A percentile compares a stretch with the other conserved stretches of the same genome.
Conservation (phyloP, 2,888 invertebrate species). For the Anticlea derivata region DNA sequence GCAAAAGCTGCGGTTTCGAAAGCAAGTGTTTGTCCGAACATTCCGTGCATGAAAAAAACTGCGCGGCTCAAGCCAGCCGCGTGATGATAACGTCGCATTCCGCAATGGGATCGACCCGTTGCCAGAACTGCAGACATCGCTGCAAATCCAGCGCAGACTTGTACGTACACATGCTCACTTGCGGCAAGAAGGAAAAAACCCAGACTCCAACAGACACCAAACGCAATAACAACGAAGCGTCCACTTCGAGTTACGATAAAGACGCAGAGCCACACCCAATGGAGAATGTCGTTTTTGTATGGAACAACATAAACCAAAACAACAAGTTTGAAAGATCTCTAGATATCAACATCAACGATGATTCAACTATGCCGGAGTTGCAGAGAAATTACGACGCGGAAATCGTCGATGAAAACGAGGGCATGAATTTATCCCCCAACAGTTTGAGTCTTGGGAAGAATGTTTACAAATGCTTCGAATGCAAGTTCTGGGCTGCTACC, state of each 20-base stretch:
- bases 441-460: conserved; percentile 84
- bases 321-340: conserved; percentile 71
- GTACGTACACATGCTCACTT: conserved; percentile 89
- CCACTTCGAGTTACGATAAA: conserved; percentile 57
- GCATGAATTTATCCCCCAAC: conserved; percentile 84
- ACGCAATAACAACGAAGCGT: conserved; percentile 59
- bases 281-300: conserved; percentile 92
- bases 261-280: conserved; percentile 87
- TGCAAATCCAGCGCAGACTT: conserved; percentile 94
- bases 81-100: conserved; percentile 63
- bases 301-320: conserved; percentile 87
- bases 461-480: conserved; percentile 96
- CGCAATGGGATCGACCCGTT: conserved; percentile 88
- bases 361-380: conserved; percentile 68
- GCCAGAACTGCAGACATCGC: conserved; percentile 93
- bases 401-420: conserved; percentile 76
- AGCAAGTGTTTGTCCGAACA: conserved; percentile 92
- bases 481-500: conserved; percentile 96
- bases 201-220: conserved; percentile 57
- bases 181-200: conserved; percentile 77
- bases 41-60: conserved; percentile 90
- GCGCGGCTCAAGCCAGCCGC: conserved; percentile 78
- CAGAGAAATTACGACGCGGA: conserved; percentile 66
- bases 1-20: conserved; percentile 88
- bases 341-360: conserved; percentile 74